Conservation (phyloP, 2,113 vertebrate species). For the Dasypus novemcinctus region DNA sequence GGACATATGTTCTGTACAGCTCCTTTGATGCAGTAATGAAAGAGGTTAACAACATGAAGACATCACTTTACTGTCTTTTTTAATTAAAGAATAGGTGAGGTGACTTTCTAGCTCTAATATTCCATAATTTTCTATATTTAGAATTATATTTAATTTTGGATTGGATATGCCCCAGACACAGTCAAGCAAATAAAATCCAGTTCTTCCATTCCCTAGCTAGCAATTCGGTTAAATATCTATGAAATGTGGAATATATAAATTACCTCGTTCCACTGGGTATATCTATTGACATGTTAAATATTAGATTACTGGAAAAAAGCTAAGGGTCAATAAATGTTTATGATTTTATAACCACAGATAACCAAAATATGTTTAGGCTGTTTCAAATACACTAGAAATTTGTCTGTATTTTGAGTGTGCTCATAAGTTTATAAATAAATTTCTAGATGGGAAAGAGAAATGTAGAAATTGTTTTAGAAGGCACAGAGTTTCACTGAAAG, state of each 20-base stretch:
- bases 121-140: background rate
- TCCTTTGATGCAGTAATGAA: too few species aligned
- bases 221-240: background rate
- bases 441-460: background rate
- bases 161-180: background rate
- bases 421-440: background rate
- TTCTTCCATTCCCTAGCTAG: background rate
- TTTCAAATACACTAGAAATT: background rate
- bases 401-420: background rate
- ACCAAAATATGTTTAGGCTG: background rate
- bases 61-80: background rate
- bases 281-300: background rate
- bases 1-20: too few species aligned
- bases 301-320: background rate
- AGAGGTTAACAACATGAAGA: too few species aligned
- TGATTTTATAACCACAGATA: background rate
- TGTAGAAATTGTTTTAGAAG: background rate
- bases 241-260: rapidly evolving
- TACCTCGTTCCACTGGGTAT: background rate
- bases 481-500: background rate
- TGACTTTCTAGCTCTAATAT: background rate
- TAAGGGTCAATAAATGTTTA: too few species aligned
- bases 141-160: background rate
- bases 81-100: background rate
- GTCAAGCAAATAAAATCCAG: background rate